Percentiles rank a stretch among this genome's conserved stretches.
Evolutionary conservation across 1,140 invertebrate species (phyloP).

Genomic region (Camponotus vicinus): DNA sequence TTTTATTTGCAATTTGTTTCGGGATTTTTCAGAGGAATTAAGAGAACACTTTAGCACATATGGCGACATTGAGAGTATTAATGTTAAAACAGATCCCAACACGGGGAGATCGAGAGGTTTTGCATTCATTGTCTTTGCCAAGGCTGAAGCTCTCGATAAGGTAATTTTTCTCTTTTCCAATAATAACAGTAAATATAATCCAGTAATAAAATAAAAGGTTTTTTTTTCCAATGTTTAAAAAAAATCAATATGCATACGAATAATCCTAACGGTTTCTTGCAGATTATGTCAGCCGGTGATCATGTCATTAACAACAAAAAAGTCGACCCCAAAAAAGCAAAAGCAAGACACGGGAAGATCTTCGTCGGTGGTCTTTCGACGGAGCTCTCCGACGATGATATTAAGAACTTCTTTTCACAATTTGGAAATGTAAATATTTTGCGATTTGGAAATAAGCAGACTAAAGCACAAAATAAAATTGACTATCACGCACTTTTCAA

Average conservation of each 20-base stretch:
- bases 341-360: slow-evolving; percentile 96
- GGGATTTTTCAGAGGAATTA: slow-evolving; percentile 92
- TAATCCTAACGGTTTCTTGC: slow-evolving; percentile 73
- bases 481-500: slow-evolving; percentile 2
- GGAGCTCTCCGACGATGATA: slow-evolving; percentile 96
- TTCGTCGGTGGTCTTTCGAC: slow-evolving; percentile 97
- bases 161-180: slow-evolving; percentile 84
- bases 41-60: slow-evolving; percentile 95
- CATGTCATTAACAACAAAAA: slow-evolving; percentile 97
- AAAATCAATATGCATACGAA: neutral
- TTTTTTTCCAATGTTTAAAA: slow-evolving; percentile 12
- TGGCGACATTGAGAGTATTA: slow-evolving; percentile 96
- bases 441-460: neutral
- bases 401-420: slow-evolving; percentile 95
- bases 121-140: slow-evolving; percentile 97
- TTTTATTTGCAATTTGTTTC: slow-evolving; percentile 1
- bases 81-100: slow-evolving; percentile 96
- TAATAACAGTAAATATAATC: neutral
- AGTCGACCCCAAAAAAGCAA: slow-evolving; percentile 97
- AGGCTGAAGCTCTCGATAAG: slow-evolving; percentile 95
- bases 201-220: slow-evolving; percentile 27
- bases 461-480: neutral
- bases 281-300: slow-evolving; percentile 92
- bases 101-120: slow-evolving; percentile 96
- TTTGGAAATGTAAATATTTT: slow-evolving; percentile 93